Conservation (phyloP, 2,797 vertebrate species). For the Stomatorhinus walkeri region DNA sequence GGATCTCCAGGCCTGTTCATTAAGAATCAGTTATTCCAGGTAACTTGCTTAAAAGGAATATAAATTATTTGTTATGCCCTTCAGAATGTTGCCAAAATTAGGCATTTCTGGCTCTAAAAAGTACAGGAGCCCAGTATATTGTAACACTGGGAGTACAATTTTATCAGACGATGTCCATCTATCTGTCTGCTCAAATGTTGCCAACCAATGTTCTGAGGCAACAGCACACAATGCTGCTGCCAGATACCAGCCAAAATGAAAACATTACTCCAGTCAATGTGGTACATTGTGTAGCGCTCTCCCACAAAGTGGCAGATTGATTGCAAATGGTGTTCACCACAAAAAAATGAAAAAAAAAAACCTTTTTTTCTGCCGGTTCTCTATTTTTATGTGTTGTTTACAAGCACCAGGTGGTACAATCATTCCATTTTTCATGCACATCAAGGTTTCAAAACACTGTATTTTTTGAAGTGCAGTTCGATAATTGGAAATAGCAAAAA, state of each 20-base stretch:
- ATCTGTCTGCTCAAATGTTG: background rate
- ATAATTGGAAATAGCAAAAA: background rate
- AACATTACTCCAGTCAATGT: background rate
- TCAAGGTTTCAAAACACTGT: background rate
- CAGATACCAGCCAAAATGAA: background rate
- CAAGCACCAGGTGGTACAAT: background rate
- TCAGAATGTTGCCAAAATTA: background rate
- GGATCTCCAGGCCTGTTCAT: background rate
- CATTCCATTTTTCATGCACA: background rate
- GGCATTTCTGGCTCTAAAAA: background rate
- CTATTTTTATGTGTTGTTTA: background rate
- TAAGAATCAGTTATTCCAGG: background rate
- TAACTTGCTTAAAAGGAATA: background rate
- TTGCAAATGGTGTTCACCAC: background rate
- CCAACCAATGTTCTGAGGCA: background rate
- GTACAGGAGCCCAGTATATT: background rate
- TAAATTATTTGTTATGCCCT: background rate
- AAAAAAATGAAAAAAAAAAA: background rate
- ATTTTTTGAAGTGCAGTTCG: background rate
- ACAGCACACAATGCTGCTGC: background rate
- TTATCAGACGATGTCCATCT: background rate
- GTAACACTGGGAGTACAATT: background rate
- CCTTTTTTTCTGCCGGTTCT: background rate
- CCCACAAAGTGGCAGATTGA: background rate
- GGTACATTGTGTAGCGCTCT: background rate